phyloP scores from a whole-genome alignment of 1,140 invertebrate species.

The Cecropterus lyciades region DNA sequence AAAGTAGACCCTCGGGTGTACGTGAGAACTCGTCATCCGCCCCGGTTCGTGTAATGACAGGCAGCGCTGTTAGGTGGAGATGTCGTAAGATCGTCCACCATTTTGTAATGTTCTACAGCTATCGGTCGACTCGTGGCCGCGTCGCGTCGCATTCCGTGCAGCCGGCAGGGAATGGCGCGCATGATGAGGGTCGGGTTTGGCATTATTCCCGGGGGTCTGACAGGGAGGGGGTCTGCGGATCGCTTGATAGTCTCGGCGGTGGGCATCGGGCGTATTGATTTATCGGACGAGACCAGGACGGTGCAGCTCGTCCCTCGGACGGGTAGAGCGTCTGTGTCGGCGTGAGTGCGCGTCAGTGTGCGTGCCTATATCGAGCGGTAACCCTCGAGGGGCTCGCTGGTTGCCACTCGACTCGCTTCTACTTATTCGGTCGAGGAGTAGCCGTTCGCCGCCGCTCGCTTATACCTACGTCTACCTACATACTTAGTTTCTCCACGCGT shows the following conservation, averaged over 20 bases:
- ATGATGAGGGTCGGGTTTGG: conserved; percentile 74
- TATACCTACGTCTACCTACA: conserved; percentile 79
- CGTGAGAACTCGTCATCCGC: conserved; percentile 82
- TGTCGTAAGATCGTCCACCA: conserved; percentile 85
- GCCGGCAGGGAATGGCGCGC: conserved; percentile 70
- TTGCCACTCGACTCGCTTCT: conserved; percentile 80
- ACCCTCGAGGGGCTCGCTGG: conserved; percentile 81
- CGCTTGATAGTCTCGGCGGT: conserved; percentile 63
- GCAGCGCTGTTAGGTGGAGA: conserved; percentile 79
- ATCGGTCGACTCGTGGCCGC: conserved; percentile 78
- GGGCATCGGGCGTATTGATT: conserved; percentile 81
- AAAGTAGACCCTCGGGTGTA: conserved; percentile 80
- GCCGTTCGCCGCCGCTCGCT: conserved; percentile 67
- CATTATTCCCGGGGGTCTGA: conserved; percentile 76
- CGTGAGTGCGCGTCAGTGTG: conserved; percentile 72
- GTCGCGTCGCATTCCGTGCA: conserved; percentile 76
- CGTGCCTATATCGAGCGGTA: conserved; percentile 79
- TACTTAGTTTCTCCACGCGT: conserved; percentile 77
- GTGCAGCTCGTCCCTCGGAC: conserved; percentile 72
- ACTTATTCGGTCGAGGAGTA: conserved; percentile 81
- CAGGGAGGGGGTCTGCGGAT: conserved; percentile 68
- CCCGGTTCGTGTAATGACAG: conserved; percentile 78
- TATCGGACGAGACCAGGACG: conserved; percentile 79
- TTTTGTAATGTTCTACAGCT: conserved; percentile 83
- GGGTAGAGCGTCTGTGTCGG: conserved; percentile 72